These are phyloP conservation scores for Beaufortia kweichowensis DNA, from an alignment of 2,113 vertebrate genomes.

Conservation along the genomic window DNA sequence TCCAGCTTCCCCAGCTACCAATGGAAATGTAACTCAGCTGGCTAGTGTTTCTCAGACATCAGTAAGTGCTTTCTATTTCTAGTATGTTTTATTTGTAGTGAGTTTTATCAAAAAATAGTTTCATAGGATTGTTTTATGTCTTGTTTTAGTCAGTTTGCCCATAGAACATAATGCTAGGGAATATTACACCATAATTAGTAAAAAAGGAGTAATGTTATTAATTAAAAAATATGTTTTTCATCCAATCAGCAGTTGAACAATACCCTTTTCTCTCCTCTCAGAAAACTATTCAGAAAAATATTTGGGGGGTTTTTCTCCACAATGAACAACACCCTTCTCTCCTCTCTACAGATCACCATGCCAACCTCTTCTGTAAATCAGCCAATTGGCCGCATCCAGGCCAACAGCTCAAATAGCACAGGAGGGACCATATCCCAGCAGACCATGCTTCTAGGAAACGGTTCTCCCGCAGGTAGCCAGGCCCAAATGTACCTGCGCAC, in stretches of 20 bases:
- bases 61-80: slow-evolving; percentile 70
- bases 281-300: too few relatives aligned
- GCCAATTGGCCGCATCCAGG: slow-evolving; percentile 86
- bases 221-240: too few relatives aligned
- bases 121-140: too few relatives aligned
- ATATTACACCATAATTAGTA: too few relatives aligned
- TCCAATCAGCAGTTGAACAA: too few relatives aligned
- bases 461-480: slow-evolving; percentile 87
- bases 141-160: too few relatives aligned
- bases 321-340: not conserved
- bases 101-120: not conserved
- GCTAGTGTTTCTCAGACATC: slow-evolving; percentile 84
- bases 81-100: not conserved
- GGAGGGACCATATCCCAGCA: slow-evolving; percentile 83
- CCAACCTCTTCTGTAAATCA: slow-evolving; percentile 87
- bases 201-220: too few relatives aligned
- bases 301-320: too few relatives aligned
- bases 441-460: slow-evolving; percentile 88
- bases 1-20: slow-evolving; percentile 78
- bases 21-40: slow-evolving; percentile 81
- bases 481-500: slow-evolving; percentile 95
- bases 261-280: too few relatives aligned
- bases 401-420: slow-evolving; percentile 81
- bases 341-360: slow-evolving; percentile 76
- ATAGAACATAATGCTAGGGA: too few relatives aligned